A percentile compares a stretch with the other conserved stretches of the same genome.
phyloP scores from a whole-genome alignment of 2,797 vertebrate species.

The Acipenser oxyrinchus region DNA sequence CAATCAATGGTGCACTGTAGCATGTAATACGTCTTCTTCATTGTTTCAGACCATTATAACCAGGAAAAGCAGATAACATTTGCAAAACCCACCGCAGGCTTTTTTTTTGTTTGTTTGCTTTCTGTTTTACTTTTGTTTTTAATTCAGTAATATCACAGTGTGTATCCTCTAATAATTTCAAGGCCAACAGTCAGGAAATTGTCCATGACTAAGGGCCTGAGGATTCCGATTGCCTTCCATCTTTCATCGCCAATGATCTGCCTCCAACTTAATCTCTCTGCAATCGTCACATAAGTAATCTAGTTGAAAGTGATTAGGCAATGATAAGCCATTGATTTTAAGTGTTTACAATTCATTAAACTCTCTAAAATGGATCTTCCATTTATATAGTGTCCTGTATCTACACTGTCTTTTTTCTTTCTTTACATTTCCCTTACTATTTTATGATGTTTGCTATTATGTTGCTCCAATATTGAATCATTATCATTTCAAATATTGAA shows the following conservation, averaged over 20 bases:
- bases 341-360: no score
- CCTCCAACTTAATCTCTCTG: neutral
- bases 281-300: neutral
- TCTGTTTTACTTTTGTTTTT: neutral
- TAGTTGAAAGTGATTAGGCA: neutral
- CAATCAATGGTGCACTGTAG: neutral
- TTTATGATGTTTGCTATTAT: no score
- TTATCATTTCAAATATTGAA: no score
- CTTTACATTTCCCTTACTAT: no score
- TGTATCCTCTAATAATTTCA: slow-evolving; percentile 3
- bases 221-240: neutral
- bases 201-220: slow-evolving; percentile 10
- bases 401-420: no score
- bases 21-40: neutral
- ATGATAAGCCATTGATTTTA: no score
- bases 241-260: slow-evolving; percentile 1
- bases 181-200: slow-evolving; percentile 10
- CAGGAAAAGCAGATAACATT: neutral
- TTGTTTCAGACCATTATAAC: neutral
- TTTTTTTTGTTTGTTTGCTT: neutral
- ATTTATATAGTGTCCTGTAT: no score
- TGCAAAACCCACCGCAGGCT: neutral
- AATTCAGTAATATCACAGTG: neutral
- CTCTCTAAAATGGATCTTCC: no score
- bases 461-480: no score